Evolutionary conservation across 2,888 invertebrate genomes (phyloP).

Genomic region (Caenorhabditis macrosperma): DNA sequence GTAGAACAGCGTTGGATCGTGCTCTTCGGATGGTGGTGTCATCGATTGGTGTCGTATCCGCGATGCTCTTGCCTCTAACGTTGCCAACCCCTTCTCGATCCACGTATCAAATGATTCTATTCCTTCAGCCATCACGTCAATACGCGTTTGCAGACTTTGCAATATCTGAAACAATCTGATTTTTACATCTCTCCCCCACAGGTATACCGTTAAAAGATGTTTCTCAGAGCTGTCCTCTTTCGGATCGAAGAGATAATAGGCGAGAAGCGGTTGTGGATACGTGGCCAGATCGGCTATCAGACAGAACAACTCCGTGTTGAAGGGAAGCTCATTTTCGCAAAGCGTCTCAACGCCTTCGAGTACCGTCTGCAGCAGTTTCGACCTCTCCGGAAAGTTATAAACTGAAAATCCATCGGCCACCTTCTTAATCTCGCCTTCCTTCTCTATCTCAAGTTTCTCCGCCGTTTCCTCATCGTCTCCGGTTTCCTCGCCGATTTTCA

Average conservation of each 20-base stretch:
- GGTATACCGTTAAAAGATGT: constrained; percentile 42
- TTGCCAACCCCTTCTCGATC: constrained; percentile 63
- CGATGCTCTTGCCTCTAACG: constrained; percentile 48
- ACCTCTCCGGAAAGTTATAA: constrained; percentile 55
- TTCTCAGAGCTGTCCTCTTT: constrained; percentile 43
- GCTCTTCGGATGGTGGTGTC: constrained; percentile 15
- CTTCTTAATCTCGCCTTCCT: constrained; percentile 5
- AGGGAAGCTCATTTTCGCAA: constrained; percentile 60
- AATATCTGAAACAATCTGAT: constrained; percentile 84
- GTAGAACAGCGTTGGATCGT: constrained; percentile 31
- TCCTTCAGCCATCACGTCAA: constrained; percentile 85
- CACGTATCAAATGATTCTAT: constrained; percentile 82
- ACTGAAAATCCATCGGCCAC: constrained; percentile 49
- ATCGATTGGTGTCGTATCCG: constrained; percentile 21
- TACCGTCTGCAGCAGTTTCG: constrained; percentile 53
- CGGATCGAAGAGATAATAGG: constrained; percentile 88
- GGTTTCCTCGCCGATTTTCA: constrained; percentile 32
- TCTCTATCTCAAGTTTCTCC: constrained; percentile 9
- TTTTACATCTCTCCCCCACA: neutral
- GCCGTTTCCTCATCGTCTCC: constrained; percentile 33
- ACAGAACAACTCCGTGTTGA: constrained; percentile 82
- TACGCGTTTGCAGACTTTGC: constrained; percentile 88
- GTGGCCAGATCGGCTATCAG: constrained; percentile 90
- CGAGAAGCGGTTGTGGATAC: constrained; percentile 91
- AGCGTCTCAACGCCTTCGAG: constrained; percentile 59